Percentiles rank a stretch among this genome's conserved stretches.
Conservation (phyloP, 92 coral and sea anemone genomes). For the Parazoanthus darwini region DNA sequence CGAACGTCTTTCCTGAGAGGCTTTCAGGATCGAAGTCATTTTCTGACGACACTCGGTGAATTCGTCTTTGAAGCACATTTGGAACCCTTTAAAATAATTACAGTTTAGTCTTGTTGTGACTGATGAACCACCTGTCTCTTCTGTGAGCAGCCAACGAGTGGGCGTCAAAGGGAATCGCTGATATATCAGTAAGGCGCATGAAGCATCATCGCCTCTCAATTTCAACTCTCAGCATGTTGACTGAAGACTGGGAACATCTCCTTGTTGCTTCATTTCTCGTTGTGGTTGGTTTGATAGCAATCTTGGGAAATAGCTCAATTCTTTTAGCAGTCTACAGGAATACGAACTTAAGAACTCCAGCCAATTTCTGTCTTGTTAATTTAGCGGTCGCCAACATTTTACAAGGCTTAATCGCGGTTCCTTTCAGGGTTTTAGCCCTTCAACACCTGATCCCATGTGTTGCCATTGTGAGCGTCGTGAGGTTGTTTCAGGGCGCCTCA, state of each 20-base stretch:
- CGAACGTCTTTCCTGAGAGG: neutral
- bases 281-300: slow-evolving; percentile 21
- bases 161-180: slow-evolving; percentile 15
- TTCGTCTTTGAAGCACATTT: neutral
- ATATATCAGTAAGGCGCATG: neutral
- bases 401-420: slow-evolving; percentile 39
- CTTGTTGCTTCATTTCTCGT: slow-evolving; percentile 34
- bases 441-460: slow-evolving; percentile 26
- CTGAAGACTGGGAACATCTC: neutral
- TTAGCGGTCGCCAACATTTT: slow-evolving; percentile 39
- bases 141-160: slow-evolving; percentile 19
- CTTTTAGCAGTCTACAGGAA: slow-evolving; percentile 32
- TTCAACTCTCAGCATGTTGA: neutral
- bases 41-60: neutral
- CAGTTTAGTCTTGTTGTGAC: slow-evolving; percentile 20
- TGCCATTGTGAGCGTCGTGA: neutral
- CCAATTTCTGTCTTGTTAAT: slow-evolving; percentile 34
- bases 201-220: neutral
- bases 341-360: slow-evolving; percentile 29
- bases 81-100: neutral
- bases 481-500: slow-evolving; percentile 29
- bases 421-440: slow-evolving; percentile 28
- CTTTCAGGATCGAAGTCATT: neutral
- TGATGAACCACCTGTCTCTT: slow-evolving; percentile 18
- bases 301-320: slow-evolving; percentile 28